Base-by-base conservation (phyloP, 2,113 vertebrate species). In the Uropsilus gracilis region DNA sequence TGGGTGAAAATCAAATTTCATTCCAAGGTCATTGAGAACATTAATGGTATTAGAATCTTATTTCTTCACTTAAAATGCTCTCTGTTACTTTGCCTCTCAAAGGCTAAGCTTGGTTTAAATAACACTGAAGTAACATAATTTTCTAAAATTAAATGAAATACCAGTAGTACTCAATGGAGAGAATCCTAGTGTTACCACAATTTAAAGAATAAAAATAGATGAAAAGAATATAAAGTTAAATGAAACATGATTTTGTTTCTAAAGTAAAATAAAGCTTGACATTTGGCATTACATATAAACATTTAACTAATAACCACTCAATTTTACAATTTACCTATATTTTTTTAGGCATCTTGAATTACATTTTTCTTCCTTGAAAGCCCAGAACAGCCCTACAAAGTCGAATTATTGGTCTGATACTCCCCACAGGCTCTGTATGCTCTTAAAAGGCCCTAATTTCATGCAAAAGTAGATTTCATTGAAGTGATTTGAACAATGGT, bases 61-160 rank as follows among this genome's bases (percentile, higher is more conserved):
- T 80, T 75, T 85, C 63, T 69, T 88, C 50, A 86, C 16, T 63
- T 86, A 17, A 39, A 6, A 1, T 42, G 22, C 57, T 77, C 30
- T 66, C 18, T 69, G n/a, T 24, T 71, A 48, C 32, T 78, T 78
- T 94, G 46, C 11, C 18, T 78, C 66, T 82, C 48, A 61, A 82
- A 44, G 22, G n/a, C 22, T 66, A 59, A 87, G 28, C 18, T 13
- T 91, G 30, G 5, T 50, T 44, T 50, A 83, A 71, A 53, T 83
- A 89, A 69, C 86, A 55, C 34, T 30, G 13, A 50, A 57, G 24
- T n/a, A 30, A 50, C n/a, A 22, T 8, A 30, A 48, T 71, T 92
- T 84, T 88, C 34, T 89, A 89, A 89, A 69, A 89, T 76, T 69
- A 89, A 57, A 82, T 17, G n/a, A 48, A 59, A 42, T 8, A n/a